Evolutionary conservation across 2,113 vertebrate genomes (phyloP).

Genomic region (Orycteropus afer): DNA sequence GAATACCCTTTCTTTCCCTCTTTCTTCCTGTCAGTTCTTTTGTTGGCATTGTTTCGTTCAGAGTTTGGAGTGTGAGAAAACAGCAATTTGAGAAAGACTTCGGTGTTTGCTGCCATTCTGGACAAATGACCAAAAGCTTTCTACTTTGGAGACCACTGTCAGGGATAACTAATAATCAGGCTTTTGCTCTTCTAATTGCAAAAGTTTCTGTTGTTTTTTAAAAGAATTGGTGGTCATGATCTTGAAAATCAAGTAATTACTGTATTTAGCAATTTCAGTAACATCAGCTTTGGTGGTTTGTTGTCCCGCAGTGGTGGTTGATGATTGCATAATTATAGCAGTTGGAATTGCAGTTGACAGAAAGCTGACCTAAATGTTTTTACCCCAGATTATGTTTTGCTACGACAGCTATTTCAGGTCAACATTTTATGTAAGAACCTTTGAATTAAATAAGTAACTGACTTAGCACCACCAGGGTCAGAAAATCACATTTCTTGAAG

Average conservation of each 20-base stretch:
- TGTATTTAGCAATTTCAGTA: constrained; percentile 55
- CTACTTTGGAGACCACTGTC: not conserved
- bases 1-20: not conserved
- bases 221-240: constrained; percentile 44
- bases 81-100: constrained; percentile 47
- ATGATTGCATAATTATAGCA: constrained; percentile 69
- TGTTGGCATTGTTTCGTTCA: constrained; percentile 41
- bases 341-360: constrained; percentile 61
- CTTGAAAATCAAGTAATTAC: constrained; percentile 66
- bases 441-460: constrained; percentile 70
- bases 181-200: constrained; percentile 36
- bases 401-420: constrained; percentile 61
- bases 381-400: constrained; percentile 62
- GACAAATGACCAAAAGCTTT: constrained; percentile 39
- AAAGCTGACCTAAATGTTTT: constrained; percentile 69
- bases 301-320: constrained; percentile 50
- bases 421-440: constrained; percentile 67
- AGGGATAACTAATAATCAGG: not conserved
- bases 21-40: constrained; percentile 16
- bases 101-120: constrained; percentile 2
- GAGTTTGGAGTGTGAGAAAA: constrained; percentile 42
- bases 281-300: constrained; percentile 51
- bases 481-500: constrained; percentile 53
- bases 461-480: constrained; percentile 29
- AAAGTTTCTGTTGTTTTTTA: constrained; percentile 49